phyloP scores from a whole-genome alignment of 2,888 invertebrate species.

The Coelopa pilipes region DNA sequence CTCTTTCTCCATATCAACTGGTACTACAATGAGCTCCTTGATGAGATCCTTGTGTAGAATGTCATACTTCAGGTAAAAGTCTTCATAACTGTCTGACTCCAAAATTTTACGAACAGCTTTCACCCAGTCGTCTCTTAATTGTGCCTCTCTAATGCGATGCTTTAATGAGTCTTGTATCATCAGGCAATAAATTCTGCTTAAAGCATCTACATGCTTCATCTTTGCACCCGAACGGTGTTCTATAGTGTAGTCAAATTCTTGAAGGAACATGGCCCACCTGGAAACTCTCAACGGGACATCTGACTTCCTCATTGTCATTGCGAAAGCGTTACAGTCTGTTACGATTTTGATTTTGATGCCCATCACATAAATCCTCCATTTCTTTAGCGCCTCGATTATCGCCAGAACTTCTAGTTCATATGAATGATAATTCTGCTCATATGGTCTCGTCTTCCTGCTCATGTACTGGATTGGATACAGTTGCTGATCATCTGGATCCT shows the following conservation, averaged over 20 bases:
- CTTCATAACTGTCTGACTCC: conserved; percentile 35
- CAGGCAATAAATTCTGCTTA: conserved; percentile 40
- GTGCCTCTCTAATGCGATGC: conserved; percentile 35
- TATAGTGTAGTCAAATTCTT: conserved; percentile 41
- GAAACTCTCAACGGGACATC: conserved; percentile 39
- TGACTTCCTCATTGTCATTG: conserved; percentile 35
- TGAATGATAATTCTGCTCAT: conserved; percentile 46
- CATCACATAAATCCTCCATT: conserved; percentile 43
- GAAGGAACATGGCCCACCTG: conserved; percentile 41
- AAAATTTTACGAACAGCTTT: conserved; percentile 37
- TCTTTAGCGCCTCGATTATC: conserved; percentile 46
- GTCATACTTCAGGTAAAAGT: conserved; percentile 38
- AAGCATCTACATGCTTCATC: conserved; percentile 43
- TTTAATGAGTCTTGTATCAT: conserved; percentile 34
- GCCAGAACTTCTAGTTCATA: conserved; percentile 51
- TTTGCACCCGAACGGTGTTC: conserved; percentile 39
- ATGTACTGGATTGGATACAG: conserved; percentile 48
- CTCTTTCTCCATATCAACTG: too few relatives aligned
- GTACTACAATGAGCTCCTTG: too few relatives aligned
- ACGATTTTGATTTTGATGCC: conserved; percentile 38
- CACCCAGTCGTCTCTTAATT: conserved; percentile 37
- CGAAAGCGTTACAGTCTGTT: conserved; percentile 41
- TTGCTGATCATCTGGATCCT: conserved; percentile 40
- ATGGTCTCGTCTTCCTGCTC: conserved; percentile 46
- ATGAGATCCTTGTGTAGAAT: too few relatives aligned